Base-by-base conservation (phyloP, 2,797 vertebrate species). In the Rhodeus uyekii region DNA sequence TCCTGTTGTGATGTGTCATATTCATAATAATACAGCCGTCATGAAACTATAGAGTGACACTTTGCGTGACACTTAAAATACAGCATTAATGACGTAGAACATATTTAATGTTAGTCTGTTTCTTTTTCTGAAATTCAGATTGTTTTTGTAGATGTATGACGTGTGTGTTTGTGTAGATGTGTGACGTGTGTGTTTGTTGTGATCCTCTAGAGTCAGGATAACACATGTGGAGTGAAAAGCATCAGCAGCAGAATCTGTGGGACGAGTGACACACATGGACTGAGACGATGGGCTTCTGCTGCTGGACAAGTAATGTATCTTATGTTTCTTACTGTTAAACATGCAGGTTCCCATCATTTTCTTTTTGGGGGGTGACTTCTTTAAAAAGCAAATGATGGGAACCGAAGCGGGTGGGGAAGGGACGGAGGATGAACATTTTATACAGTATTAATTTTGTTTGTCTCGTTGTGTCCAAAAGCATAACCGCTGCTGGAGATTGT, bases 371-470 rank as follows among this genome's bases (percentile, higher is more conserved):
- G 63, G 19, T 2, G 0, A 2, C 8, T 0, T 4, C 32, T 64
- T 64, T 64, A 1, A 6, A 38, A 38, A 14, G 19, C 4, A 12
- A 65, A n/a, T 39, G 34, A 38, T 65, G 34, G 34, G 36, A 65
- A 65, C 10, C 34, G 13, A 38, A 38, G 5, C 1, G 1, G 34
- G 34, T 14, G 63, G 9, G 19, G 34, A 65, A 65, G 63, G 34
- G 32, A 64, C 3, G 0, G 18, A 0, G 1, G 4, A 0, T 2
- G 4, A 5, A 1, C 1, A 22, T 64, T 36, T 64, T 36, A 0
- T 32, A 32, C 32, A 5, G 3, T 4, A 18, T 8, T 12, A 10
- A 19, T 34, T 34, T 63, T 63, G n/a, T 22, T 1, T 22, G 22
- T 38, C n/a, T 5, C 1, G 1, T 19, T 19, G 18, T 48, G 18